These are phyloP conservation scores for Xerus rutilus DNA, from an alignment of 2,797 vertebrate genomes.

Conservation along the genomic window DNA sequence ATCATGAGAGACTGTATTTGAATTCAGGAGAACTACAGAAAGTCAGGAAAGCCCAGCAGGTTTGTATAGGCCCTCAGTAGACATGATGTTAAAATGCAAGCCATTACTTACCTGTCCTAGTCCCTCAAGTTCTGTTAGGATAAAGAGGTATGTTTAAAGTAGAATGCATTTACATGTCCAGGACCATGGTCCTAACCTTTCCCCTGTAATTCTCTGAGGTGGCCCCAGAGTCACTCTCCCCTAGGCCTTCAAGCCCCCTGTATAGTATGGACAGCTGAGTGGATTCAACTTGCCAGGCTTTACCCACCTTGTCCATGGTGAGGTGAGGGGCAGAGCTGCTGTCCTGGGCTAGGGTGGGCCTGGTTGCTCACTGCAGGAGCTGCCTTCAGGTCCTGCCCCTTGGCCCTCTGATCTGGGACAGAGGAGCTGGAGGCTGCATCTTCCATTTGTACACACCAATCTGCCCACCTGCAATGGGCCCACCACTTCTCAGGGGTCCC, in stretches of 20 bases:
- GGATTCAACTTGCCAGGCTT: background rate
- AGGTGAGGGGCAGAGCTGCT: background rate
- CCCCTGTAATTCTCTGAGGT: background rate
- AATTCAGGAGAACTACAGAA: background rate
- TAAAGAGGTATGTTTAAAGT: background rate
- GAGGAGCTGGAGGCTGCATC: too few relatives aligned
- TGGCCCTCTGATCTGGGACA: background rate
- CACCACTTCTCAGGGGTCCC: background rate
- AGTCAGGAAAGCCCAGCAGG: background rate
- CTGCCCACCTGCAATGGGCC: fast-evolving
- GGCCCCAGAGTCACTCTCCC: background rate
- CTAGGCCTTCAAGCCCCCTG: background rate
- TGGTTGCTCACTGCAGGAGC: fast-evolving
- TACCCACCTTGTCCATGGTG: background rate
- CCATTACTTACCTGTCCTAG: background rate
- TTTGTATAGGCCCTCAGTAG: background rate
- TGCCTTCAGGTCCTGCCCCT: background rate
- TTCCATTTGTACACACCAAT: background rate
- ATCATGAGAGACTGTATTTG: background rate
- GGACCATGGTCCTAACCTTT: background rate
- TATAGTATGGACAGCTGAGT: fast-evolving
- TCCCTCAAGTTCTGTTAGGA: background rate
- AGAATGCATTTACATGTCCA: background rate
- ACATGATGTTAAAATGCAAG: background rate
- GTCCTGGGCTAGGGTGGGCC: background rate